phyloP scores from a whole-genome alignment of 2,888 invertebrate species.

The Euclidia mi region DNA sequence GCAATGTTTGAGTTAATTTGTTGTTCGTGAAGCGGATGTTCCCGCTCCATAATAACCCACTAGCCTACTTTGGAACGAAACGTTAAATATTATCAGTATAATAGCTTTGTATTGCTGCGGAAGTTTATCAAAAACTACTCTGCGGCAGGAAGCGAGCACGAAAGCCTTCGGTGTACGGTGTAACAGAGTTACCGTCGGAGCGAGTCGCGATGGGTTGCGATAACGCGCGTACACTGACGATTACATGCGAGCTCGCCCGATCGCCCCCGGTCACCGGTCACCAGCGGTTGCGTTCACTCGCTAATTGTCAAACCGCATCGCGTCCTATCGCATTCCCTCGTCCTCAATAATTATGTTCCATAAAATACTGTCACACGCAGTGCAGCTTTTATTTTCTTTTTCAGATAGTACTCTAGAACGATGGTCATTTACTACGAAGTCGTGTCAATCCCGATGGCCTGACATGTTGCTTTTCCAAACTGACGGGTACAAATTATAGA shows the following conservation, averaged over 20 bases:
- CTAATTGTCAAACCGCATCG: conserved; percentile 28
- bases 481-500: not conserved
- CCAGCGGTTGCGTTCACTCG: conserved; percentile 14
- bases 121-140: conserved; percentile 55
- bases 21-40: conserved; percentile 10
- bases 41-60: conserved; percentile 13
- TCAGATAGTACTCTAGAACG: not conserved
- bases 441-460: not conserved
- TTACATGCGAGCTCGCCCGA: conserved; percentile 14
- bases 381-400: not conserved
- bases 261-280: conserved; percentile 11
- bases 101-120: conserved; percentile 41
- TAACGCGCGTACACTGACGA: conserved; percentile 18
- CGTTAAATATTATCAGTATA: conserved; percentile 37
- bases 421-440: not conserved
- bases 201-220: conserved; percentile 6
- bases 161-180: conserved; percentile 14
- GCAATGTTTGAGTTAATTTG: conserved; percentile 4
- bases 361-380: conserved; percentile 11
- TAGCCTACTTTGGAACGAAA: conserved; percentile 30
- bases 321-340: conserved; percentile 3
- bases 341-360: conserved; percentile 5
- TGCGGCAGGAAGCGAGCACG: conserved; percentile 43
- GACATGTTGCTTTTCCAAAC: conserved; percentile 3
- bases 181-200: conserved; percentile 21